Conservation (phyloP, 2,888 invertebrate genomes). For the Coelogynopora nodosa region DNA sequence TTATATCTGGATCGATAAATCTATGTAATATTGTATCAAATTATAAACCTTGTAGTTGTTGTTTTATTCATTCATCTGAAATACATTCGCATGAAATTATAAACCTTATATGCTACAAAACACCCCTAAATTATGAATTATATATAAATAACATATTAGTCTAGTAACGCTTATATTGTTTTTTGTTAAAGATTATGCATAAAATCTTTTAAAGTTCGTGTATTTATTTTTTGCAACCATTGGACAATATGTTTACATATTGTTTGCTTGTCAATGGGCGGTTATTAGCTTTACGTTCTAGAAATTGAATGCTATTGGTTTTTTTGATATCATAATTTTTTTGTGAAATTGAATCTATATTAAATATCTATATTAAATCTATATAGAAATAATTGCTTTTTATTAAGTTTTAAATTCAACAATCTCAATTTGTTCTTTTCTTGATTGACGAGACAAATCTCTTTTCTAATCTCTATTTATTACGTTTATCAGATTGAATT, state of each 20-base stretch:
- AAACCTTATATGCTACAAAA: not conserved
- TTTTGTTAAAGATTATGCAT: not conserved
- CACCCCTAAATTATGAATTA: not conserved
- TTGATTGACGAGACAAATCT: not conserved
- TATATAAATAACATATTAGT: too few species aligned
- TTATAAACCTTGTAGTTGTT: too few species aligned
- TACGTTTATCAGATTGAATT: not conserved
- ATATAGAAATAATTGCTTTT: slow-evolving; percentile 7
- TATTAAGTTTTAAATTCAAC: not conserved
- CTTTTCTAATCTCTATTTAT: slow-evolving; percentile 9
- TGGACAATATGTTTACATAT: not conserved
- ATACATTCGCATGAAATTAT: too few species aligned
- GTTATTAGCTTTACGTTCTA: not conserved
- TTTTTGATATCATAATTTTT: slow-evolving; percentile 18
- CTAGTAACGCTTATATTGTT: too few species aligned
- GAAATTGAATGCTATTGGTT: not conserved
- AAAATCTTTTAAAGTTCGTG: not conserved
- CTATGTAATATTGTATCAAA: too few species aligned
- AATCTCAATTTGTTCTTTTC: not conserved
- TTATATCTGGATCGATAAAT: too few species aligned
- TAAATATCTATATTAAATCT: too few species aligned
- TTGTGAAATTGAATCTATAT: not conserved
- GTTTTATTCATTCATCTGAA: too few species aligned
- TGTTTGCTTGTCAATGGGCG: not conserved
- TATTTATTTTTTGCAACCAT: not conserved